Percentiles rank a stretch among this genome's conserved stretches.
phyloP scores from a whole-genome alignment of 2,797 vertebrate species.

The Trichosurus vulpecula region DNA sequence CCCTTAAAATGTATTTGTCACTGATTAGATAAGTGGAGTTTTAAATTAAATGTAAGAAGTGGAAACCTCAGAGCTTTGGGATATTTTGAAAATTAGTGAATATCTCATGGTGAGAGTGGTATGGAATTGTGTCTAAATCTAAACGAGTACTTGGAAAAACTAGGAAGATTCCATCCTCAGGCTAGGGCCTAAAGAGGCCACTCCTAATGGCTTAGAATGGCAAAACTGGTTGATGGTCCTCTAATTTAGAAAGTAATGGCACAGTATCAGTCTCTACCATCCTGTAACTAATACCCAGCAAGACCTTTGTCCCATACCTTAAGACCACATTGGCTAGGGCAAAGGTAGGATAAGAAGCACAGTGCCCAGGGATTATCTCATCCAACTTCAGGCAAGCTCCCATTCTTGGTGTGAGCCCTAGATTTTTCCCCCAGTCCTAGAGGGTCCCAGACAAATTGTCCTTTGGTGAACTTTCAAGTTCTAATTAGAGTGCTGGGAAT shows the following conservation, averaged over 20 bases:
- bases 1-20: background rate
- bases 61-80: slow-evolving; percentile 7
- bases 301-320: background rate
- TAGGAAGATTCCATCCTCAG: background rate
- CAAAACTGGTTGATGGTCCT: background rate
- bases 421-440: background rate
- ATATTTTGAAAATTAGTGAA: background rate
- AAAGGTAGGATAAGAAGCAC: background rate
- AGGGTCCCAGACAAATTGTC: background rate
- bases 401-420: background rate
- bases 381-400: background rate
- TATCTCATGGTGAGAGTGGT: background rate
- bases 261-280: background rate
- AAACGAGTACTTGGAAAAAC: slow-evolving; percentile 8
- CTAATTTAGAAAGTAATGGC: background rate
- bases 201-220: background rate
- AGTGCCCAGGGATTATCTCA: background rate
- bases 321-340: background rate
- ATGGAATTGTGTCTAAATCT: background rate
- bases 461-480: background rate
- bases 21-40: slow-evolving; percentile 24
- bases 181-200: background rate
- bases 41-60: slow-evolving; percentile 27
- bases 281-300: background rate
- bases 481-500: background rate